These are phyloP conservation scores for Pithys albifrons DNA, from an alignment of 2,113 vertebrate species.

Conservation along the genomic window DNA sequence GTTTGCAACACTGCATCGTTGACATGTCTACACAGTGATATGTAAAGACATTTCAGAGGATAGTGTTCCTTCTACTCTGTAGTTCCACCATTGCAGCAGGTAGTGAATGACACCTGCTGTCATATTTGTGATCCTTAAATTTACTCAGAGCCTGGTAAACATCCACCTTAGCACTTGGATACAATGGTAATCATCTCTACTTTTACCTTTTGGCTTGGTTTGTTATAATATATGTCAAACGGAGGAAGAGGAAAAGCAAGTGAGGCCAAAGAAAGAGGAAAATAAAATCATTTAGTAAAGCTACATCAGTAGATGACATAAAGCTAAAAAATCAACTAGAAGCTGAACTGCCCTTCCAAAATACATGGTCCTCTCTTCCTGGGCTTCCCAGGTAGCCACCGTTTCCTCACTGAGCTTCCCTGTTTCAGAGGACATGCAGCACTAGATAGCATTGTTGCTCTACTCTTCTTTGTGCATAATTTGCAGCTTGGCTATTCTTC, in stretches of 20 bases:
- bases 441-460: not conserved
- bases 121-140: not conserved
- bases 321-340: not conserved
- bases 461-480: not conserved
- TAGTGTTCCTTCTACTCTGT: not conserved
- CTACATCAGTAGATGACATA: not conserved
- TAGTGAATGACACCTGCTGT: not conserved
- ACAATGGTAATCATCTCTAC: not conserved
- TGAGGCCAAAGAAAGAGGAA: not conserved
- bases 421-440: not conserved
- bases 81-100: not conserved
- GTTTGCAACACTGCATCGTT: not conserved
- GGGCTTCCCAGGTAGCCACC: not conserved
- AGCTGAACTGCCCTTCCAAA: not conserved
- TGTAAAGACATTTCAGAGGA: not conserved
- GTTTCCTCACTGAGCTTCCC: not conserved
- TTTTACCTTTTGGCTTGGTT: not conserved
- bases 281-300: not conserved
- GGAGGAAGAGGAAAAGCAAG: not conserved
- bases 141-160: not conserved
- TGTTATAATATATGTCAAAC: not conserved
- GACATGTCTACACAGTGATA: not conserved
- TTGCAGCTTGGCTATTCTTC: not conserved
- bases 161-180: not conserved
- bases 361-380: not conserved